phyloP scores from a whole-genome alignment of 2,797 vertebrate genomes.

The Tinamus major region DNA sequence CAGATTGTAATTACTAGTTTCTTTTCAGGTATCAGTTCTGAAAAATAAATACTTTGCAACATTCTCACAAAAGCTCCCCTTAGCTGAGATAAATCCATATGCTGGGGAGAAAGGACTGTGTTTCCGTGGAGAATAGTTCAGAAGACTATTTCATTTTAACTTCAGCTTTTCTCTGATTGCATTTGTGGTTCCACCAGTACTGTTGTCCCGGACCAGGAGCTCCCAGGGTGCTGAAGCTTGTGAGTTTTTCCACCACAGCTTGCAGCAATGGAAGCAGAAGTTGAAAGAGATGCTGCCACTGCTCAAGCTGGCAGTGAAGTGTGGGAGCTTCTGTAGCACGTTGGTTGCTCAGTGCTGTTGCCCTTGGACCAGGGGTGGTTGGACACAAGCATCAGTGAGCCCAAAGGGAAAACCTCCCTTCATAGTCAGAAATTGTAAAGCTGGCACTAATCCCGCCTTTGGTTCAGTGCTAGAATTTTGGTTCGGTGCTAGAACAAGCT shows the following conservation, averaged over 20 bases:
- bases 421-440: no score
- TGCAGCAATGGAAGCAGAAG: neutral
- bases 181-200: neutral
- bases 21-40: neutral
- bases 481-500: no score
- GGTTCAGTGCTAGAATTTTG: neutral
- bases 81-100: neutral
- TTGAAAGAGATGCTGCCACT: neutral
- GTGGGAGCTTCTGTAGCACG: neutral
- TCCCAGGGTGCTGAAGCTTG: neutral
- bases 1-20: neutral
- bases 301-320: neutral
- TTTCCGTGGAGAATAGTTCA: neutral
- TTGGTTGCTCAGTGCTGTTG: neutral
- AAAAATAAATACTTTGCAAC: neutral
- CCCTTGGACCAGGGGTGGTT: neutral
- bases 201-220: neutral
- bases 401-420: no score
- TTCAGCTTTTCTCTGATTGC: neutral
- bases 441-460: neutral
- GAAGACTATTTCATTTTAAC: neutral
- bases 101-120: fast-evolving
- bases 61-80: neutral
- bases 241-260: neutral
- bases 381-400: no score